These are phyloP conservation scores for Peromyscus californicus DNA, from an alignment of 2,113 vertebrate genomes.

Conservation along the genomic window DNA sequence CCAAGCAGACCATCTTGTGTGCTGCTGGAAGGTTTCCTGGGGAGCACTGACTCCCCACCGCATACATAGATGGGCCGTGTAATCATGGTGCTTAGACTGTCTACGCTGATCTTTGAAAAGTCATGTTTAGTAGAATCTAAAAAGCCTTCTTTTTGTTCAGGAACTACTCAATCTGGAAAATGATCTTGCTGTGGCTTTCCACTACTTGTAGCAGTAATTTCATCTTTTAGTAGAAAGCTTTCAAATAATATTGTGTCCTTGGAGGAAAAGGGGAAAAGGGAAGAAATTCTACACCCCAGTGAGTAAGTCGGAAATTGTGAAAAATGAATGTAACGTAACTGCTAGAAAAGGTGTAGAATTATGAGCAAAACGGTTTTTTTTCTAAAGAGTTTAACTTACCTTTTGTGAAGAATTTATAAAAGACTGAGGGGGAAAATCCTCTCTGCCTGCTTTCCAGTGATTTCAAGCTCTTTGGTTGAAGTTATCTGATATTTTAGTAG, in stretches of 20 bases:
- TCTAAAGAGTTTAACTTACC: constrained; percentile 33
- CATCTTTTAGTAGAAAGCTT: constrained; percentile 71
- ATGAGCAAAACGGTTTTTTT: constrained; percentile 46
- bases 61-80: not conserved
- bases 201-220: constrained; percentile 73
- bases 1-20: not conserved
- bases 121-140: constrained; percentile 71
- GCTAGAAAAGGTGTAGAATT: constrained; percentile 64
- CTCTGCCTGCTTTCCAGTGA: not conserved
- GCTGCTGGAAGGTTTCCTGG: not conserved
- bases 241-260: constrained; percentile 76
- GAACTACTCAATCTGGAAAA: constrained; percentile 72
- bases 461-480: not conserved
- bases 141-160: constrained; percentile 73
- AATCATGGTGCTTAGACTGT: constrained; percentile 51
- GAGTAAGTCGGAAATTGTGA: constrained; percentile 41
- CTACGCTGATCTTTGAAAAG: constrained; percentile 44
- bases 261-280: constrained; percentile 37
- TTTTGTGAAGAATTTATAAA: constrained; percentile 62
- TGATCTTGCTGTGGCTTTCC: constrained; percentile 71
- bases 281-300: constrained; percentile 61
- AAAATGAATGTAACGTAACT: constrained; percentile 68
- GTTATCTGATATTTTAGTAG: not conserved
- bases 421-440: not conserved
- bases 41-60: not conserved